Conservation (phyloP, 2,113 vertebrate species). For the Aepyceros melampus region DNA sequence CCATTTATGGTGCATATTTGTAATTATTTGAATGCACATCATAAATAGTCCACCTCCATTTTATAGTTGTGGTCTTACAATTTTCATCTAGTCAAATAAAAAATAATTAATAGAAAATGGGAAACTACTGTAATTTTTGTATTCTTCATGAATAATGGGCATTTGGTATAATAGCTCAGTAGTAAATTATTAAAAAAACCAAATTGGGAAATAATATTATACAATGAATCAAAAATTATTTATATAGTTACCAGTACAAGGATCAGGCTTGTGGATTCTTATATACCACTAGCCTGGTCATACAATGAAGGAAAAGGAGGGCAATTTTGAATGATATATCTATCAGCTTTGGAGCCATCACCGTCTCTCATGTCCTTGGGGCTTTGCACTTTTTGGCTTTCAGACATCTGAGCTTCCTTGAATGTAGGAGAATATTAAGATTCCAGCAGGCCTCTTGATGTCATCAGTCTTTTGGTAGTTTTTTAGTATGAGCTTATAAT, state of each 20-base stretch:
- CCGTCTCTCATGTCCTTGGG: slow-evolving; percentile 74
- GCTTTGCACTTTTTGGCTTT: slow-evolving; percentile 71
- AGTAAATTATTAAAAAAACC: slow-evolving; percentile 66
- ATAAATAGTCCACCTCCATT: background rate
- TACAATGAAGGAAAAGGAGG: slow-evolving; percentile 68
- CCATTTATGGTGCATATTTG: background rate
- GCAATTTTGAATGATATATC: slow-evolving; percentile 78
- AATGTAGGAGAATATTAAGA: slow-evolving; percentile 56
- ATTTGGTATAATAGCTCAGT: background rate
- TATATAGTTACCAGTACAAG: slow-evolving; percentile 57
- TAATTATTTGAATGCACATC: background rate
- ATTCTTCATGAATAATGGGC: background rate
- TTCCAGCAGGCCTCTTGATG: background rate
- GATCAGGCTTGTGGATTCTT: slow-evolving; percentile 57
- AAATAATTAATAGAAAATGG: slow-evolving; percentile 38
- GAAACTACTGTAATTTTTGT: background rate
- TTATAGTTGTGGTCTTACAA: background rate
- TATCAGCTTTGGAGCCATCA: slow-evolving; percentile 74
- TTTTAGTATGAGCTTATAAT: background rate
- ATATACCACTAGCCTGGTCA: slow-evolving; percentile 72
- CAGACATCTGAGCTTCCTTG: slow-evolving; percentile 66
- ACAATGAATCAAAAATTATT: slow-evolving; percentile 74
- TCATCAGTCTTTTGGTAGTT: background rate
- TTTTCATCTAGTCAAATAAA: slow-evolving; percentile 26
- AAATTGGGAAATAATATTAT: slow-evolving; percentile 67